Base-by-base conservation (phyloP, 2,888 invertebrate species). In the Drosophila picticornis region DNA sequence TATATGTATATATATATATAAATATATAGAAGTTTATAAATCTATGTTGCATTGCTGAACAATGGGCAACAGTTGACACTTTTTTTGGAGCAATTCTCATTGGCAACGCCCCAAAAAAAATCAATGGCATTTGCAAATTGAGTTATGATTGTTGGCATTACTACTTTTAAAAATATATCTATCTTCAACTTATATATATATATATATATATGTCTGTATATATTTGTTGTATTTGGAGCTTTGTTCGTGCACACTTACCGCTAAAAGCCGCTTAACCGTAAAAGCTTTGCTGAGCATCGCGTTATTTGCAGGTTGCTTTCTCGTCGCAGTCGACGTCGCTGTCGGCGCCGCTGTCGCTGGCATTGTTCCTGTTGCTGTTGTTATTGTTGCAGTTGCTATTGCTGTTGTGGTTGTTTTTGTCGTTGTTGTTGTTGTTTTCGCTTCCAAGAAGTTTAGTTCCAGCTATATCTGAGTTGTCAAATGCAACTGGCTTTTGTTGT, bases 211-310 rank as follows among this genome's bases (percentile, higher is more conserved):
- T 36, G 13, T 34, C 0, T 34, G 34, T 34, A 29, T 36, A 1
- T 72, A 19, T 59, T 16, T 57, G 34, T 48, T 52, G 25, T 75
- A 57, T 79, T 52, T 71, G 56, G 22, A 61, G 73, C 46, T 64
- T 69, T 77, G 57, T 70, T 63, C 61, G 70, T 65, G 51, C 75
- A 81, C 55, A 91, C 90, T 91, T 84, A 91, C 90, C 91, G 91
- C 90, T 86, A 91, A 83, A 83, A 84, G 79, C 81, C 88, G 89
- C 87, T 83, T 91, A 89, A 91, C 91, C 89, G 91, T 90, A 82
- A 85, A 88, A 88, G 84, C 74, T 76, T 84, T 72, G 76, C 83
- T 67, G 80, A 80, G 73, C 84, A 84, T 78, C 74, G 87, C 81
- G 71, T 73, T 82, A 60, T 73, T 81, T 75, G 89, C 88, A 89